Evolutionary conservation across 2,888 invertebrate species (phyloP).

Genomic region (Lasioglossum leucozonium): DNA sequence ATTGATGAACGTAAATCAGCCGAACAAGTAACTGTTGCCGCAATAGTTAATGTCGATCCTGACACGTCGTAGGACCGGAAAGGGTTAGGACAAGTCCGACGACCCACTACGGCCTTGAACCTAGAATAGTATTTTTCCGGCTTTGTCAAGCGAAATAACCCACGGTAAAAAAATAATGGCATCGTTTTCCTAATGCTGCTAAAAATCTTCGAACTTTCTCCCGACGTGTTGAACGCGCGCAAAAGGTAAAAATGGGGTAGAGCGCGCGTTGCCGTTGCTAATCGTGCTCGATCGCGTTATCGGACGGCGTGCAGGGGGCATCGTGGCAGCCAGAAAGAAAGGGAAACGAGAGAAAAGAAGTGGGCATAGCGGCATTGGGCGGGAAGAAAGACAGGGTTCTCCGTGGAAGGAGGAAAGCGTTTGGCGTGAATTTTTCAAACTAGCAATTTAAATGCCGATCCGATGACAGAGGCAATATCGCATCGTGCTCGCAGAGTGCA

Average conservation of each 20-base stretch:
- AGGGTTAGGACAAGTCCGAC: too few species aligned
- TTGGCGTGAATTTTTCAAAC: slow-evolving; percentile 52
- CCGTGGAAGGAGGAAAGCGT: slow-evolving; percentile 44
- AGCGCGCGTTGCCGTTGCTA: neutral
- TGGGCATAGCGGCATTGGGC: neutral
- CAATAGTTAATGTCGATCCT: too few species aligned
- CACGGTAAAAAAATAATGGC: too few species aligned
- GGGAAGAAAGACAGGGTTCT: neutral
- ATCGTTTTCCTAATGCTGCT: too few species aligned
- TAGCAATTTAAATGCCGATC: slow-evolving; percentile 67
- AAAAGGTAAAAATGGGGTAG: neutral
- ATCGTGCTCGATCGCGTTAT: neutral
- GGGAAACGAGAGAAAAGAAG: neutral
- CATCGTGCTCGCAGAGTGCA: slow-evolving; percentile 55
- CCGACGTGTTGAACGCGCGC: too few species aligned
- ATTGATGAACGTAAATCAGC: too few species aligned
- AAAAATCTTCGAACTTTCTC: too few species aligned
- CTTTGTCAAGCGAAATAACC: too few species aligned
- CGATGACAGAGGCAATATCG: slow-evolving; percentile 56
- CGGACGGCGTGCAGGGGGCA: neutral
- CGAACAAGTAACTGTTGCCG: too few species aligned
- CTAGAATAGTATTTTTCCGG: too few species aligned
- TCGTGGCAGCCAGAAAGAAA: neutral
- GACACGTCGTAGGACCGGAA: too few species aligned
- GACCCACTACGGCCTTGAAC: too few species aligned